These are phyloP conservation scores for Gymnopithys bicolor DNA, from an alignment of 2,797 vertebrate species.

Conservation along the genomic window DNA sequence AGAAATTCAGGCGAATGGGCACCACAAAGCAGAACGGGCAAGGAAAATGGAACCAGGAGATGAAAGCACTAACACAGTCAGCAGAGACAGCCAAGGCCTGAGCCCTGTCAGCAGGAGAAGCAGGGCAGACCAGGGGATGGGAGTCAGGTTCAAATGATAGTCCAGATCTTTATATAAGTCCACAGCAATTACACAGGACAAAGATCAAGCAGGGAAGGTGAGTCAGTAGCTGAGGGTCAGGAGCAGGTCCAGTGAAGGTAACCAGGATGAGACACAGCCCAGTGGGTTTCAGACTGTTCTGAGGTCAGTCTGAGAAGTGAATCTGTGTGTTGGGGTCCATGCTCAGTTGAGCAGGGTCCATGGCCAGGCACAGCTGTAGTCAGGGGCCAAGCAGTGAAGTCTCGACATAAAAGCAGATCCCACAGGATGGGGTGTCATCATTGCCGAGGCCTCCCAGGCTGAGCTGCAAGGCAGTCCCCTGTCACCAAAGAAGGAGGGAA, in stretches of 20 bases:
- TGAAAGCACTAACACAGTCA: not conserved
- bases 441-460: not conserved
- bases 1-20: not conserved
- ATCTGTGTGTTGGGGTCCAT: fast-evolving
- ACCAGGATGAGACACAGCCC: not conserved
- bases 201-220: not conserved
- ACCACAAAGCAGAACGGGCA: not conserved
- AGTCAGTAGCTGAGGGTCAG: not conserved
- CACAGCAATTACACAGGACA: not conserved
- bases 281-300: not conserved
- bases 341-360: not conserved
- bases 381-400: not conserved
- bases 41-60: not conserved
- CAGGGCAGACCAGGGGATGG: not conserved
- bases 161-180: not conserved
- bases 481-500: not conserved
- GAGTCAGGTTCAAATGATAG: not conserved
- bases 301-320: not conserved
- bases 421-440: not conserved
- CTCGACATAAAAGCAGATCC: not conserved
- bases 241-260: not conserved
- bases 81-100: not conserved
- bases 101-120: not conserved
- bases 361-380: not conserved
- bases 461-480: fast-evolving